Conservation (phyloP, 2,888 invertebrate species). For the Cylindroiulus punctatus region DNA sequence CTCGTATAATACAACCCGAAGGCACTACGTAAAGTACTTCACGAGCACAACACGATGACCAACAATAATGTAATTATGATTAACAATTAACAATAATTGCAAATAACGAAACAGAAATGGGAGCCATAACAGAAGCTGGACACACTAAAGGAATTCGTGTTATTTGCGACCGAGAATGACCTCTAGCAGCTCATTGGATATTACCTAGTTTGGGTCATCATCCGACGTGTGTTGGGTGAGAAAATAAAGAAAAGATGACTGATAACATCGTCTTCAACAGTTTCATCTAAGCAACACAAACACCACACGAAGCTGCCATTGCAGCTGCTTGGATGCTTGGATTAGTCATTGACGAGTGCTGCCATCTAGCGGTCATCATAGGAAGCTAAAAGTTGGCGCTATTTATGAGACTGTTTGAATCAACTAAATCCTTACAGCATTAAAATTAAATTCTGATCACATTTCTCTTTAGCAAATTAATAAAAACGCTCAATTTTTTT, state of each 20-base stretch:
- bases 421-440: too few species aligned
- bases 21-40: too few species aligned
- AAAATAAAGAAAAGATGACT: background rate
- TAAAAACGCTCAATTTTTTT: too few species aligned
- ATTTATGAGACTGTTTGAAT: too few species aligned
- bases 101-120: background rate
- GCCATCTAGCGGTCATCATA: background rate
- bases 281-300: background rate
- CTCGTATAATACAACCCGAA: too few species aligned
- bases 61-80: background rate
- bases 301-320: background rate
- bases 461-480: too few species aligned
- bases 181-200: background rate
- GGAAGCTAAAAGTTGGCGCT: too few species aligned
- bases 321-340: background rate
- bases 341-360: background rate
- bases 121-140: background rate
- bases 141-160: too few species aligned
- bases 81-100: background rate
- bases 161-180: background rate
- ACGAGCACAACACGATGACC: background rate
- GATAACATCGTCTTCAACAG: background rate
- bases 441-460: too few species aligned
- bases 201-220: constrained; percentile 9
- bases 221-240: background rate